These are phyloP conservation scores for Teleiodes luculella DNA, from an alignment of 2,888 invertebrate species.

Conservation along the genomic window DNA sequence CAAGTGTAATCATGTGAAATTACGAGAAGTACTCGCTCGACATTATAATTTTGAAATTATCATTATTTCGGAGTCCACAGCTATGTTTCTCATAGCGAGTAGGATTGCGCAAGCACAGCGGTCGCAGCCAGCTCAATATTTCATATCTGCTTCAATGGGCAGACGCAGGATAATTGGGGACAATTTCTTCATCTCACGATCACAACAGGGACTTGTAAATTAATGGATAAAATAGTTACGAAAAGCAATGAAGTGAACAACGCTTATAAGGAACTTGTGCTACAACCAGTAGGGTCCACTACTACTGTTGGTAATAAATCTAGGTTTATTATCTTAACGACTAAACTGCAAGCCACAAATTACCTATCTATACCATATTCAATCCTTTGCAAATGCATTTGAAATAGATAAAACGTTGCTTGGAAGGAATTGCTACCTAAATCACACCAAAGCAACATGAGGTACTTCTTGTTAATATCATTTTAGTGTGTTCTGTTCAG, in stretches of 20 bases:
- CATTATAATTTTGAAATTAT: slow-evolving; percentile 4
- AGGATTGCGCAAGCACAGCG: background rate
- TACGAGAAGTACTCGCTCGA: background rate
- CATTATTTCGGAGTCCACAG: background rate
- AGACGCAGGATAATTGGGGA: background rate
- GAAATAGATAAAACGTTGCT: no score
- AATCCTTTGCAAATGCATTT: no score
- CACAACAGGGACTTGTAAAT: background rate
- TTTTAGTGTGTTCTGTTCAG: no score
- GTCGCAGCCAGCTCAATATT: background rate
- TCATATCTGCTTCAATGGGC: background rate
- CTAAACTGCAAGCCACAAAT: no score
- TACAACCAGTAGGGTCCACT: no score
- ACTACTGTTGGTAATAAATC: no score
- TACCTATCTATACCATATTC: no score
- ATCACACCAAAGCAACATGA: no score
- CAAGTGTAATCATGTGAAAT: slow-evolving; percentile 2
- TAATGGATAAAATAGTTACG: background rate
- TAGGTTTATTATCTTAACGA: no score
- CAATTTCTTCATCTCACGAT: background rate
- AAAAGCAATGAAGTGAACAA: background rate
- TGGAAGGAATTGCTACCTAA: no score
- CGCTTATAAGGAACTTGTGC: background rate
- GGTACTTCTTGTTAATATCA: no score
- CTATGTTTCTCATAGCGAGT: background rate